A percentile compares a stretch with the other conserved stretches of the same genome.
Evolutionary conservation across 2,888 invertebrate species (phyloP).

Genomic region (Agriopis marginaria): DNA sequence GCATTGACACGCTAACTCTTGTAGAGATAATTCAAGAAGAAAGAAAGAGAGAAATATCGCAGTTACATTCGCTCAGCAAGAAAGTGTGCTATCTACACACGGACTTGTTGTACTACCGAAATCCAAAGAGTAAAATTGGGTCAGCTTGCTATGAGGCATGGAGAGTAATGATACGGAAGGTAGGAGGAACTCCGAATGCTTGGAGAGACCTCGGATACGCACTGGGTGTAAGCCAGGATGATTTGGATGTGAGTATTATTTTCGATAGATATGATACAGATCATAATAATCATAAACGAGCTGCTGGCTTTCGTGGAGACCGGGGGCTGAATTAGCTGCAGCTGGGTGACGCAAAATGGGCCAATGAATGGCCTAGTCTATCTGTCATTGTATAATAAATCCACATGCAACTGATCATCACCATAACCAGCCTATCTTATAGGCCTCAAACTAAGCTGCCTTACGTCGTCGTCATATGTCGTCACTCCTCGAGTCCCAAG

Average conservation of each 20-base stretch:
- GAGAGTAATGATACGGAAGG: constrained; percentile 71
- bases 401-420: no score
- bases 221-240: constrained; percentile 69
- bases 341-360: no score
- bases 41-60: constrained; percentile 68
- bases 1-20: constrained; percentile 73
- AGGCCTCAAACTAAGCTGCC: no score
- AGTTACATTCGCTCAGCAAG: constrained; percentile 68
- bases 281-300: no score
- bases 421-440: no score
- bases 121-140: constrained; percentile 72
- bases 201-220: constrained; percentile 76
- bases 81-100: constrained; percentile 76
- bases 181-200: constrained; percentile 74
- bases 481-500: no score
- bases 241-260: constrained; percentile 74
- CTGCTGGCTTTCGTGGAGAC: no score
- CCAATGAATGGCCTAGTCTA: no score
- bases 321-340: no score
- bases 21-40: constrained; percentile 71
- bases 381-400: no score
- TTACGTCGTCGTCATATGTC: no score
- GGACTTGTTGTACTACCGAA: constrained; percentile 75
- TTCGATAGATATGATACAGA: not conserved
- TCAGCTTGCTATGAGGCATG: constrained; percentile 74